phyloP scores from a whole-genome alignment of 2,888 invertebrate species.

The Drosophila mulleri region DNA sequence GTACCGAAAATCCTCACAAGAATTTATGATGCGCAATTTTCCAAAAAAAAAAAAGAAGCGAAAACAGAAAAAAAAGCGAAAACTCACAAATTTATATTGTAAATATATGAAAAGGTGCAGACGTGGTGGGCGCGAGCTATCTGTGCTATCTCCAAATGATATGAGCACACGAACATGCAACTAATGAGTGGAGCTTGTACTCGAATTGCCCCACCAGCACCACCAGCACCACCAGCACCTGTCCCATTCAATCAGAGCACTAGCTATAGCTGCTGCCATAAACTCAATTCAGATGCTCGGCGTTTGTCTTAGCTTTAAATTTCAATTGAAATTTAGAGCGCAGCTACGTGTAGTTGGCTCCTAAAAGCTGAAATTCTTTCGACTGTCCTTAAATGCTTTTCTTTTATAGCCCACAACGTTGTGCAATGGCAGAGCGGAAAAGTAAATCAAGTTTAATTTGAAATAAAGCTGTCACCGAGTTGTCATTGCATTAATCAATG shows the following conservation, averaged over 20 bases:
- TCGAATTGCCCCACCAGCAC: not conserved
- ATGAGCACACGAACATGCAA: constrained; percentile 74
- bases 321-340: constrained; percentile 72
- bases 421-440: too few species aligned
- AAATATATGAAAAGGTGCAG: constrained; percentile 46
- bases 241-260: constrained; percentile 8
- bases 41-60: constrained; percentile 17
- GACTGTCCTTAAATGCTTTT: not conserved
- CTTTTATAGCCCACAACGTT: not conserved
- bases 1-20: constrained; percentile 66
- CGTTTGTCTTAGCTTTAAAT: constrained; percentile 32
- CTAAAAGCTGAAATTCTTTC: not conserved
- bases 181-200: constrained; percentile 62
- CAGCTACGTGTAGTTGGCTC: constrained; percentile 52
- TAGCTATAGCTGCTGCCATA: constrained; percentile 12
- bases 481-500: constrained; percentile 6
- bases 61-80: constrained; percentile 11
- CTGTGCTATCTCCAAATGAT: constrained; percentile 65
- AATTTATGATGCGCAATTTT: constrained; percentile 72
- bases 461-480: not conserved
- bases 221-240: not conserved
- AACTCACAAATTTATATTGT: constrained; percentile 66
- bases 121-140: constrained; percentile 22
- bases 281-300: constrained; percentile 27
- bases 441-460: constrained; percentile 4